Evolutionary conservation across 2,888 invertebrate genomes (phyloP).

Genomic region (Aelia acuminata): DNA sequence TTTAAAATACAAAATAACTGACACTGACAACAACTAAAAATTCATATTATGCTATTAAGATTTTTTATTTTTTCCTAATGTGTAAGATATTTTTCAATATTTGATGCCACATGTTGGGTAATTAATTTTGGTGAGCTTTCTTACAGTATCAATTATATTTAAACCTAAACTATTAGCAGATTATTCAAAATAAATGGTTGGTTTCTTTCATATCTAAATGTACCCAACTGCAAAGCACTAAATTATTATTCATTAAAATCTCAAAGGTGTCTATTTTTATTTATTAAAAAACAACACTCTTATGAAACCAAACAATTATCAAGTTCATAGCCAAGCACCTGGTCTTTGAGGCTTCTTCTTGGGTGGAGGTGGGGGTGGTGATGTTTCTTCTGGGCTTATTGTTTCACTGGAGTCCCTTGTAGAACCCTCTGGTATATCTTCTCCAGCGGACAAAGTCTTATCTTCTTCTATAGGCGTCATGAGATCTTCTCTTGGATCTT

Average conservation of each 20-base stretch:
- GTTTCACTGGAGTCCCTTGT: constrained; percentile 2
- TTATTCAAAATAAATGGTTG: neutral
- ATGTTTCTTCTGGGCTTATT: neutral
- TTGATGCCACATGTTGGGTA: neutral
- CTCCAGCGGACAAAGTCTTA: neutral
- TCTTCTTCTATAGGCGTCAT: constrained; percentile 64
- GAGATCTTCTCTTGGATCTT: constrained; percentile 73
- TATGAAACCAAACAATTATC: too few relatives aligned
- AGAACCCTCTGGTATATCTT: neutral
- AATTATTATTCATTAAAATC: neutral
- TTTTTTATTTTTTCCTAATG: neutral
- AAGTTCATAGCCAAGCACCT: neutral
- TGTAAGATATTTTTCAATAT: neutral
- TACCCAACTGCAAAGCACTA: neutral
- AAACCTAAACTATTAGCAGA: neutral
- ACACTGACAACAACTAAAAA: neutral
- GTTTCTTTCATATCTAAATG: neutral
- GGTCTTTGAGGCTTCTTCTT: neutral
- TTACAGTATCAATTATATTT: neutral
- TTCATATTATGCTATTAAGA: neutral
- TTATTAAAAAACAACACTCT: too few relatives aligned
- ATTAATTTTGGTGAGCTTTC: neutral
- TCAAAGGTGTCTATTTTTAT: neutral
- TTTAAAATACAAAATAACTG: neutral
- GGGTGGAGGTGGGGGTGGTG: neutral